Evolutionary conservation across 1,140 invertebrate genomes (phyloP).

Genomic region (Ceratosolen fusciceps): DNA sequence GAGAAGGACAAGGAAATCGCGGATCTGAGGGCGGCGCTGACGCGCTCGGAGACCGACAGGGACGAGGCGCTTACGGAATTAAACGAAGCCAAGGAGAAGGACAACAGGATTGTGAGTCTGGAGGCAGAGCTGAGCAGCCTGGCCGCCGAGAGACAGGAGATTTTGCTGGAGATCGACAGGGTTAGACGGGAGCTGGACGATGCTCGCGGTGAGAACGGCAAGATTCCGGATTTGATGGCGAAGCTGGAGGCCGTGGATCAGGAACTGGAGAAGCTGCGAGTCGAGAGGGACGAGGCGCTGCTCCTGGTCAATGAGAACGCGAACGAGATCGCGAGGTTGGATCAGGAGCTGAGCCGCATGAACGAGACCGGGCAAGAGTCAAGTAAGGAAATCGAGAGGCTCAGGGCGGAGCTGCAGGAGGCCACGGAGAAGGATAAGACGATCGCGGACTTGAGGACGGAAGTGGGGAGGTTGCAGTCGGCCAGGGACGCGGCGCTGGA

Average conservation of each 20-base stretch:
- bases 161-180: slow-evolving; percentile 44
- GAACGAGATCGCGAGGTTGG: background rate
- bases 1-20: no score
- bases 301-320: background rate
- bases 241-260: background rate
- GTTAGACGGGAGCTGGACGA: slow-evolving; percentile 45
- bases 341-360: background rate
- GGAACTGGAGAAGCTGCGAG: background rate
- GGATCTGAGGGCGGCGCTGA: no score
- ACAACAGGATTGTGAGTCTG: slow-evolving; percentile 58
- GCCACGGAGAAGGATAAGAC: slow-evolving; percentile 60
- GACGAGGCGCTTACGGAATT: slow-evolving; percentile 44
- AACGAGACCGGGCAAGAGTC: background rate
- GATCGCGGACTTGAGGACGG: slow-evolving; percentile 58
- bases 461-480: slow-evolving; percentile 37
- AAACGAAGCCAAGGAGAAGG: slow-evolving; percentile 56
- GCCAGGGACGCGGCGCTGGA: slow-evolving; percentile 46
- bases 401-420: slow-evolving; percentile 45
- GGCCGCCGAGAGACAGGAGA: slow-evolving; percentile 47
- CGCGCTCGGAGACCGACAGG: no score
- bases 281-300: background rate
- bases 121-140: slow-evolving; percentile 51
- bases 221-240: background rate
- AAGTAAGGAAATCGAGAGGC: background rate
- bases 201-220: slow-evolving; percentile 49